phyloP scores from a whole-genome alignment of 2,797 vertebrate species.

The Xyrichtys novacula region DNA sequence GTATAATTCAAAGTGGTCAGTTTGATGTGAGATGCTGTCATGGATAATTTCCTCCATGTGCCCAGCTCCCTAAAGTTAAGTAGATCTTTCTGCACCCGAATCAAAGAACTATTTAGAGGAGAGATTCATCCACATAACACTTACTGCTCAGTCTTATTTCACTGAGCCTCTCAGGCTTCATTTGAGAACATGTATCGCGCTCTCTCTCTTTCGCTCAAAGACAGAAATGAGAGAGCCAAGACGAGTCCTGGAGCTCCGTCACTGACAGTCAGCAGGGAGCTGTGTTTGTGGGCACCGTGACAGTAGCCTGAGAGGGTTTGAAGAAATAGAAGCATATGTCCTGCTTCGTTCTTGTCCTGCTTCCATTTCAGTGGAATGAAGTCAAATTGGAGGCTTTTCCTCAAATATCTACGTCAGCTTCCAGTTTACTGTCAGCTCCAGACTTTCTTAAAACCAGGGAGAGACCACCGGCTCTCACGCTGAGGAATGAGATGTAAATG shows the following conservation, averaged over 20 bases:
- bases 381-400: constrained; percentile 61
- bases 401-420: constrained; percentile 55
- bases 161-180: constrained; percentile 30
- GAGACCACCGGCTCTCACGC: constrained; percentile 43
- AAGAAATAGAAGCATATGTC: constrained; percentile 75
- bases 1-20: neutral
- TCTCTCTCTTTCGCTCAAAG: constrained; percentile 58
- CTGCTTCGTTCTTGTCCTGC: constrained; percentile 65
- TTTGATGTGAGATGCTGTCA: too few species aligned
- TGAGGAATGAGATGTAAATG: constrained; percentile 25
- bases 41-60: constrained; percentile 1
- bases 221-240: constrained; percentile 69
- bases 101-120: constrained; percentile 21
- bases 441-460: constrained; percentile 28
- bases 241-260: constrained; percentile 67
- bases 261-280: constrained; percentile 68
- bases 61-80: constrained; percentile 24
- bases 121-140: constrained; percentile 52
- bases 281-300: constrained; percentile 68
- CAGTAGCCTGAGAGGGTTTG: constrained; percentile 64
- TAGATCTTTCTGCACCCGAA: constrained; percentile 4
- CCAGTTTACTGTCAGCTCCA: constrained; percentile 56
- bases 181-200: constrained; percentile 44
- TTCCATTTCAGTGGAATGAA: constrained; percentile 62
- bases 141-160: constrained; percentile 32